Base-by-base conservation (phyloP, 1,140 invertebrate species). In the Ditylenchus dipsaci region DNA sequence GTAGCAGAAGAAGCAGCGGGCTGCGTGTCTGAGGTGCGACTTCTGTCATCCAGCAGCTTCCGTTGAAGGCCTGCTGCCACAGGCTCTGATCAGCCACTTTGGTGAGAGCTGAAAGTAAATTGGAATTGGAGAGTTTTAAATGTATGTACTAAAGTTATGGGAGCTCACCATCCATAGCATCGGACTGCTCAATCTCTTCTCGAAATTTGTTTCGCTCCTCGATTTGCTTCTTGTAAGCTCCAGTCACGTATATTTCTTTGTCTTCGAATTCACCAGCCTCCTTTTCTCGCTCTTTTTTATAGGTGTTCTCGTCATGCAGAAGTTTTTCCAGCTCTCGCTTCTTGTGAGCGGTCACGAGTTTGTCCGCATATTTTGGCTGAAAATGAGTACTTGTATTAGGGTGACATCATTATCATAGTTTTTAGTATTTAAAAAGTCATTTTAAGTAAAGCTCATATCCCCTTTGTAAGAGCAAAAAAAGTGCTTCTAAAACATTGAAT, bases 281-380 rank as follows among this genome's bases (percentile, higher is more conserved):
- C 27, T 53, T 73, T 38, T 43, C 59, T 38, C 69, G 69, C 43
- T 71, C 69, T 23, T 72, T 73, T 33, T 58, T 63, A 42, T 71
- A 71, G 19, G 71, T 72, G 33, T 61, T 56, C 53, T 71, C 69
- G 23, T 71, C 69, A 26, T 63, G 67, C 21, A 71, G 43, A 23
- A 72, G 69, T 33, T 59, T 62, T n/a, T 70, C 58, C 29, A 73
- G 26, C 30, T 71, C 69, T 29, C 69, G 72, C 58, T 60, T 1
- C 57, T 71, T 71, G 58, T 71, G 69, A 23, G 69, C 67, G 5
- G 72, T 56, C 13, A 71, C 33, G 17, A 71, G 21, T 60, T 57
- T 58, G 45, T 71, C 53, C n/a, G 70, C 69, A 59, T 71, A 71
- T 63, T 71, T 71, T 30, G 69, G 69, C 69, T 70, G 29, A 70